These are phyloP conservation scores for Acrocyrtus sp. DNA, from an alignment of 2,888 invertebrate species.

Conservation along the genomic window DNA sequence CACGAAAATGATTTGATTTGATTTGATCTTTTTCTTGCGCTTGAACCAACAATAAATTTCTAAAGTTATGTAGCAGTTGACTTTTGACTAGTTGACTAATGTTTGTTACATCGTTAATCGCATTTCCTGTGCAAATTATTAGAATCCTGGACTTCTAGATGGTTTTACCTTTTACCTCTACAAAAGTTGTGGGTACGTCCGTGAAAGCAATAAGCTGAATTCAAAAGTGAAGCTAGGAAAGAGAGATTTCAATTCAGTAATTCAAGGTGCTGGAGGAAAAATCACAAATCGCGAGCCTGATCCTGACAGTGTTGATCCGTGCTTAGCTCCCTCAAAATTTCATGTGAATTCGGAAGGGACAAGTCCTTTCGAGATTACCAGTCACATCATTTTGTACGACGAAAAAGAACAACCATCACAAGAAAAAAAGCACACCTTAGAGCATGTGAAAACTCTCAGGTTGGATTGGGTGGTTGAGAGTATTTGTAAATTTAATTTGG, in stretches of 20 bases:
- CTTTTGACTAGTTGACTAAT: too few species aligned
- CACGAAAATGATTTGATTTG: background rate
- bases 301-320: slow-evolving; percentile 56
- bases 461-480: slow-evolving; percentile 60
- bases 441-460: slow-evolving; percentile 58
- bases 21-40: too few species aligned
- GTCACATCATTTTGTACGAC: slow-evolving; percentile 58
- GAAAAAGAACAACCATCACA: slow-evolving; percentile 45
- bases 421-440: slow-evolving; percentile 46
- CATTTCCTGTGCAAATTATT: too few species aligned
- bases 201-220: background rate
- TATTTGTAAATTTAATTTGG: slow-evolving; percentile 43
- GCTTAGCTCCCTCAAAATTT: slow-evolving; percentile 46
- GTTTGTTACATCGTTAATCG: too few species aligned
- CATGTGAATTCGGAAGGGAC: slow-evolving; percentile 31
- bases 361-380: slow-evolving; percentile 48
- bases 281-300: slow-evolving; percentile 57
- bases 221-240: slow-evolving; percentile 26
- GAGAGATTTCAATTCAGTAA: slow-evolving; percentile 46
- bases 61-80: too few species aligned
- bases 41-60: background rate
- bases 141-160: slow-evolving; percentile 59
- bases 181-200: slow-evolving; percentile 42
- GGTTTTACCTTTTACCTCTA: slow-evolving; percentile 60
- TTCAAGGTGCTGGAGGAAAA: slow-evolving; percentile 48